Conservation (phyloP, 1,140 invertebrate genomes). For the Dinothrombium tinctorium region DNA sequence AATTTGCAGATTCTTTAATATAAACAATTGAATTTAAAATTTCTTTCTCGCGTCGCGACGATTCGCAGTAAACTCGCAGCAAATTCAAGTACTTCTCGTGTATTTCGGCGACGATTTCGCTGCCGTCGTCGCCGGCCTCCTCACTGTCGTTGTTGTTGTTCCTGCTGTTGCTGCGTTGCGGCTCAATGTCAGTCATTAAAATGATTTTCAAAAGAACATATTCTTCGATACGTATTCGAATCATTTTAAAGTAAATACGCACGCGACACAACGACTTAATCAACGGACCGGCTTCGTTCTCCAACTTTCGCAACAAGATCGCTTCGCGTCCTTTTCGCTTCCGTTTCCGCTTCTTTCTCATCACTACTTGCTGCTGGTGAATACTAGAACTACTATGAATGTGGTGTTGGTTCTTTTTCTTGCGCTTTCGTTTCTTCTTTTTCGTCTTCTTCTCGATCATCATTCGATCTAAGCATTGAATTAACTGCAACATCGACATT, state of each 20-base stretch:
- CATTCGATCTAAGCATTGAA: background rate
- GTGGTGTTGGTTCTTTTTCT: too few species aligned
- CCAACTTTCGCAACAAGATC: conserved; percentile 25
- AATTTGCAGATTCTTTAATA: conserved; percentile 63
- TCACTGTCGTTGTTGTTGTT: background rate
- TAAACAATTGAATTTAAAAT: conserved; percentile 42
- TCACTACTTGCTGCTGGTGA: too few species aligned
- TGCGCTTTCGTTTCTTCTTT: too few species aligned
- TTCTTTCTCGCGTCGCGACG: conserved; percentile 29
- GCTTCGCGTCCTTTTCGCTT: too few species aligned
- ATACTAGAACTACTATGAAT: background rate
- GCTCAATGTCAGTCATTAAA: conserved; percentile 32
- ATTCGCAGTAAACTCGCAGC: background rate
- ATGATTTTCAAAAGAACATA: conserved; percentile 89
- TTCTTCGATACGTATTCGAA: conserved; percentile 53
- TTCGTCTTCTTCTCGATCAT: conserved; percentile 2
- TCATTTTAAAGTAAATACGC: conserved; percentile 62
- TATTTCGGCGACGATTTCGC: conserved; percentile 4
- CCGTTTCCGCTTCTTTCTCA: background rate
- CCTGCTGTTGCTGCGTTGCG: background rate
- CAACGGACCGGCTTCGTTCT: conserved; percentile 71
- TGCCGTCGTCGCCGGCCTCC: background rate
- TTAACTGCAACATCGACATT: background rate
- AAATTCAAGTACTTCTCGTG: conserved; percentile 8
- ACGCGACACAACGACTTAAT: conserved; percentile 83